These are phyloP conservation scores for Acanthosepion lycidas DNA, from an alignment of 2,888 invertebrate genomes.

Conservation along the genomic window DNA sequence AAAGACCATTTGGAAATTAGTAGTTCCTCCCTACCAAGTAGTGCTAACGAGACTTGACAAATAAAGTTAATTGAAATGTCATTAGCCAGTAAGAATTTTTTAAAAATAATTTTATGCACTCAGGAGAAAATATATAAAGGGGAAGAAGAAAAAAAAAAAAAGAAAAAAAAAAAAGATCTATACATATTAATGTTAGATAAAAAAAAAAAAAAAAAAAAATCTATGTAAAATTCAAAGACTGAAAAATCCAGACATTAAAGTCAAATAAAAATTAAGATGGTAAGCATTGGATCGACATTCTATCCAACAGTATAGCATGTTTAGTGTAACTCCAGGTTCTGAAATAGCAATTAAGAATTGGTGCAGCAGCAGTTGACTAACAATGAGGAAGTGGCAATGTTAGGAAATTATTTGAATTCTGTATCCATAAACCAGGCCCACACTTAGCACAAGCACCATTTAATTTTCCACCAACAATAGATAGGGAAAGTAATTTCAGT, in stretches of 20 bases:
- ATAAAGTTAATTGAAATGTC: not conserved
- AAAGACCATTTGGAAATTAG: not conserved
- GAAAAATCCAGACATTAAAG: too few species aligned
- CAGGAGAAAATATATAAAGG: too few species aligned
- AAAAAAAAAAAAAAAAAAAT: too few species aligned
- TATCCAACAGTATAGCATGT: not conserved
- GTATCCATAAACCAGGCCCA: not conserved
- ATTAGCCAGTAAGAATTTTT: too few species aligned
- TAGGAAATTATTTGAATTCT: not conserved
- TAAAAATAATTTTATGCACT: too few species aligned
- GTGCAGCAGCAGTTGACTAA: not conserved
- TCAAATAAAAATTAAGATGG: too few species aligned
- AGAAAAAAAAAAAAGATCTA: too few species aligned
- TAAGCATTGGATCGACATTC: not conserved
- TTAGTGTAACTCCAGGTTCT: not conserved
- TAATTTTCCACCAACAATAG: not conserved
- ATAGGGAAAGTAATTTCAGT: not conserved
- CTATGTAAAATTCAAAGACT: too few species aligned
- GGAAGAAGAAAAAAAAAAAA: too few species aligned
- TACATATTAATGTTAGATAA: too few species aligned
- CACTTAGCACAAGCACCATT: not conserved
- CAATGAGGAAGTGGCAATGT: not conserved
- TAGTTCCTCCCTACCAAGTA: constrained; percentile 46
- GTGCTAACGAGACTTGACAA: constrained; percentile 46
- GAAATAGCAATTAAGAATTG: not conserved